phyloP scores from a whole-genome alignment of 2,797 vertebrate species.

The Stomatorhinus walkeri region DNA sequence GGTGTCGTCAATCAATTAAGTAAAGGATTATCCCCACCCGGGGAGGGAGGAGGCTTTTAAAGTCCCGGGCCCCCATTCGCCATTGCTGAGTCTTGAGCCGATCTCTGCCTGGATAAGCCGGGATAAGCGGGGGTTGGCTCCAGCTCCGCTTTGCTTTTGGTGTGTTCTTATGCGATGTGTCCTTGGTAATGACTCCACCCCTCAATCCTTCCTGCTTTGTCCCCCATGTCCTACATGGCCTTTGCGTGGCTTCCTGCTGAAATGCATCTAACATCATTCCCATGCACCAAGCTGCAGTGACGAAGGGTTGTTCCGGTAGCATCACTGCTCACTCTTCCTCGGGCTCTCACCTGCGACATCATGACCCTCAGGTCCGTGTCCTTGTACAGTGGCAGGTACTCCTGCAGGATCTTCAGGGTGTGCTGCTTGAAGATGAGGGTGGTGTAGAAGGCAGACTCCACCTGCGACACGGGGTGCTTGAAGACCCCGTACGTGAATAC shows the following conservation, averaged over 20 bases:
- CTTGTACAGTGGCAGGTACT: conserved; percentile 58
- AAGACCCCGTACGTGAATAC: conserved; percentile 59
- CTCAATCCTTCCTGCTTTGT: neutral
- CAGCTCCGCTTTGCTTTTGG: neutral
- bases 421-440: conserved; percentile 67
- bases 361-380: conserved; percentile 53
- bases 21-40: neutral
- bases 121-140: too few species aligned
- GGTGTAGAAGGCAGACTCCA: conserved; percentile 55
- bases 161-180: neutral
- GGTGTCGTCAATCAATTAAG: neutral
- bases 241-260: neutral
- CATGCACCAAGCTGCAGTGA: neutral
- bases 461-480: conserved; percentile 50
- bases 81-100: neutral
- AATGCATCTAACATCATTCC: neutral
- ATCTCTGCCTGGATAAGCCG: neutral
- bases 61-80: neutral
- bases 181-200: neutral
- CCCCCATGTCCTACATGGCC: neutral
- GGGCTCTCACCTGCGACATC: conserved; percentile 59
- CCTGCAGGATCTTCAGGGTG: conserved; percentile 52
- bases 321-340: neutral
- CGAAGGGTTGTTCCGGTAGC: neutral
- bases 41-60: neutral